A percentile compares a stretch with the other conserved stretches of the same genome.
Conservation (phyloP, 2,888 invertebrate species). For the Gasteruption jaculator region DNA sequence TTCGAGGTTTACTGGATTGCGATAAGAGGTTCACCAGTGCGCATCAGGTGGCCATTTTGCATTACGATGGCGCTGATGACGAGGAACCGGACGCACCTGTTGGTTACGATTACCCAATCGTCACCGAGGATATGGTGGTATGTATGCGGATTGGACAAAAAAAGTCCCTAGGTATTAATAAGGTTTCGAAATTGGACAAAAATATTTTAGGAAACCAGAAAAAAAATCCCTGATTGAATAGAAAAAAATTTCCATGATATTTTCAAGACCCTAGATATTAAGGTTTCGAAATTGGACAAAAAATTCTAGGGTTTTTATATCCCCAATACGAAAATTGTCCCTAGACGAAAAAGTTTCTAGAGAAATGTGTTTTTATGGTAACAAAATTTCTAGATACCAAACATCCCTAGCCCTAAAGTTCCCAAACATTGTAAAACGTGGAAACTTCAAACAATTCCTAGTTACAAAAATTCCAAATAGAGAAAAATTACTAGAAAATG, state of each 20-base stretch:
- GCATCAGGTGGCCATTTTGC: constrained; percentile 27
- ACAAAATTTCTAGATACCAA: too few species aligned
- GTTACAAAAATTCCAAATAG: too few species aligned
- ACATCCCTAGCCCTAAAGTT: too few species aligned
- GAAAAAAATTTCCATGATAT: background rate
- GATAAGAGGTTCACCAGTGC: constrained; percentile 13
- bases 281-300: too few species aligned
- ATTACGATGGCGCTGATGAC: constrained; percentile 20
- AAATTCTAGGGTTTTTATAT: too few species aligned
- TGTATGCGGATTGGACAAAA: constrained; percentile 11
- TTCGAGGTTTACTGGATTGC: constrained; percentile 44
- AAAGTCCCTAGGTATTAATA: constrained; percentile 1
- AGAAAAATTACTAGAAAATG: too few species aligned
- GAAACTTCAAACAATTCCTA: too few species aligned
- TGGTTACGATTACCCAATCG: constrained; percentile 29
- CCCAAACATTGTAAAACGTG: too few species aligned
- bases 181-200: background rate
- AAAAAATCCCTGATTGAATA: background rate
- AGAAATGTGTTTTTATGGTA: too few species aligned
- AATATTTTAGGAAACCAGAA: background rate
- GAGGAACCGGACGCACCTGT: constrained; percentile 21
- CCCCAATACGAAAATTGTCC: too few species aligned
- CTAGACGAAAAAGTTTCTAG: too few species aligned
- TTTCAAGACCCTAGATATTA: background rate
- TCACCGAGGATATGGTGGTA: too few species aligned